Evolutionary conservation across 2,888 invertebrate genomes (phyloP).

Genomic region (Diplazon laetatorius): DNA sequence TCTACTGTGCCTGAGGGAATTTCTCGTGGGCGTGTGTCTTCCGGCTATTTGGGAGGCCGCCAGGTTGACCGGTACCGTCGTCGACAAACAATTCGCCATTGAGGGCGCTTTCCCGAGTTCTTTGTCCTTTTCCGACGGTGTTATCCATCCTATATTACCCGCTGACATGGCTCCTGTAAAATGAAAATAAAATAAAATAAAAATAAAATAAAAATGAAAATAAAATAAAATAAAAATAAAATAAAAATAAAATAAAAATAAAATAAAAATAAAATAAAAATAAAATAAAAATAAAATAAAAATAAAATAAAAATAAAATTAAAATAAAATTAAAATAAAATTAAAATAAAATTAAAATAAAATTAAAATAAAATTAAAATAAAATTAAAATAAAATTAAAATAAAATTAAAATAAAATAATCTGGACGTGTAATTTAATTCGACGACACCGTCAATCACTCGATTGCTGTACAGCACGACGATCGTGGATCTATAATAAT

Average conservation of each 20-base stretch:
- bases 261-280: not conserved
- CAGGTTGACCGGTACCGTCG: conserved; percentile 88
- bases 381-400: not conserved
- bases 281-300: not conserved
- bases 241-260: not conserved
- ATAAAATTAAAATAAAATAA: not conserved
- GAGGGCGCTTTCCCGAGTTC: conserved; percentile 81
- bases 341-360: not conserved
- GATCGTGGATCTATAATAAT: no score
- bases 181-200: not conserved
- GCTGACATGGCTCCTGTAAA: conserved; percentile 75
- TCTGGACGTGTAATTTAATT: not conserved
- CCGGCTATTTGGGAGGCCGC: conserved; percentile 86
- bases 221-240: not conserved
- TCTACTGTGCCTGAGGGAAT: conserved; percentile 87
- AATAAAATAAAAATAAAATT: not conserved
- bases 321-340: not conserved
- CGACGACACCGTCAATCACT: not conserved
- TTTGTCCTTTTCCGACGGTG: conserved; percentile 72
- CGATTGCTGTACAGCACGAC: no score
- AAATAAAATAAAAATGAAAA: not conserved
- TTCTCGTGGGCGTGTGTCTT: conserved; percentile 87
- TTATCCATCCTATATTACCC: conserved; percentile 76
- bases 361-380: not conserved
- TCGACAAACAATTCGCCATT: conserved; percentile 84